These are phyloP conservation scores for Drosophila antonietae DNA, from an alignment of 2,888 invertebrate species.

Conservation along the genomic window DNA sequence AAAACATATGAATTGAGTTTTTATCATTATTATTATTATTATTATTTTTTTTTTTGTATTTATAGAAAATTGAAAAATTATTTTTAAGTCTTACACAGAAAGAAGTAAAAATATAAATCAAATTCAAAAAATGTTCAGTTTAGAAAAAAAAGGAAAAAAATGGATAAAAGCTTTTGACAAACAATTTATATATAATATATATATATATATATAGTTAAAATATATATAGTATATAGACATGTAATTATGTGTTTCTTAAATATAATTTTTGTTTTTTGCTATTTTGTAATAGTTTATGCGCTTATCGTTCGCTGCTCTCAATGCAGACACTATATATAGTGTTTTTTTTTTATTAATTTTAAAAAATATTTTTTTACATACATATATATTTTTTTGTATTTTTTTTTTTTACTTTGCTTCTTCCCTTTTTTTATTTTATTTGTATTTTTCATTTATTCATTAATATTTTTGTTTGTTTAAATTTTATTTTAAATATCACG, in stretches of 20 bases:
- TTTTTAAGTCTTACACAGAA: slow-evolving; percentile 22
- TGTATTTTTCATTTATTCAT: slow-evolving; percentile 5
- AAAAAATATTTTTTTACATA: neutral
- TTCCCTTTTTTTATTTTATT: slow-evolving; percentile 14
- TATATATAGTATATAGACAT: slow-evolving; percentile 21
- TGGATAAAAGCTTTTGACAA: slow-evolving; percentile 22
- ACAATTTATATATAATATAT: slow-evolving; percentile 18
- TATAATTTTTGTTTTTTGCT: neutral
- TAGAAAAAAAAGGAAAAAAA: slow-evolving; percentile 6
- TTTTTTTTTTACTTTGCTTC: slow-evolving; percentile 19
- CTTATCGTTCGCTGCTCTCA: slow-evolving; percentile 26
- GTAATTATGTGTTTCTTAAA: slow-evolving; percentile 13
- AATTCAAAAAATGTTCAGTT: neutral
- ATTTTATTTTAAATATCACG: slow-evolving; percentile 83
- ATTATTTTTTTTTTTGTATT: neutral
- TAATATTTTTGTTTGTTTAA: slow-evolving; percentile 42
- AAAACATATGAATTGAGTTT: slow-evolving; percentile 4
- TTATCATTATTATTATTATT: neutral
- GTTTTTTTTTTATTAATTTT: neutral
- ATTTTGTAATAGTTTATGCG: slow-evolving; percentile 41
- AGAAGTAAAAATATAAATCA: neutral
- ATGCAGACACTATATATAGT: neutral
- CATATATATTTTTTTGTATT: slow-evolving; percentile 9
- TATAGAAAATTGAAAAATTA: slow-evolving; percentile 26
- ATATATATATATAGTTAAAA: neutral